Conservation (phyloP, 1,140 invertebrate genomes). For the Papilio polyxenes region DNA sequence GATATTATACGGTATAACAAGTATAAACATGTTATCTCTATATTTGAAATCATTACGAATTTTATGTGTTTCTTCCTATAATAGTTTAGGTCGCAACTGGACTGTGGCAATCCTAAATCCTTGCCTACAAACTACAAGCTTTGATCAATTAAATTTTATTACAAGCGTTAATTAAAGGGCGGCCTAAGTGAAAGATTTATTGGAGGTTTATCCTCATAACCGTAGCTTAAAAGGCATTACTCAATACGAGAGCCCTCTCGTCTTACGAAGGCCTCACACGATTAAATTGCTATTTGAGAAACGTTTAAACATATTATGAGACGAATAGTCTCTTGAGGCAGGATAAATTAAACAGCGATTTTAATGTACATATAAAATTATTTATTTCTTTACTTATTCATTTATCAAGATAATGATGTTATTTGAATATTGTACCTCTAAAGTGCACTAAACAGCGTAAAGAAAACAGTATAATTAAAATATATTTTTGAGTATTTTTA, state of each 20-base stretch:
- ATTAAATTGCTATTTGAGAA: conserved; percentile 50
- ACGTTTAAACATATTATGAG: conserved; percentile 24
- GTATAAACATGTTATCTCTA: background rate
- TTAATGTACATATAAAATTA: background rate
- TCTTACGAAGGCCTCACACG: conserved; percentile 45
- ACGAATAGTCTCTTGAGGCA: background rate
- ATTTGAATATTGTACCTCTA: no score
- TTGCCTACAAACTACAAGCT: conserved; percentile 60
- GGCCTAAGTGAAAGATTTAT: conserved; percentile 78
- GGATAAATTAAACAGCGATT: background rate
- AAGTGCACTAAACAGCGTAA: no score
- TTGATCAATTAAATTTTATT: conserved; percentile 80
- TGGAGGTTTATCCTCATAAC: conserved; percentile 78
- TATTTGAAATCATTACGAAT: background rate
- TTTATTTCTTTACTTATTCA: background rate
- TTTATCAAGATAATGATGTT: no score
- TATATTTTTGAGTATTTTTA: no score
- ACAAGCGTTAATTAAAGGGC: conserved; percentile 76
- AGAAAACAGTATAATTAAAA: no score
- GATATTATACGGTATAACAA: background rate
- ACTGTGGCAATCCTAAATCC: conserved; percentile 55
- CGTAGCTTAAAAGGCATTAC: conserved; percentile 71
- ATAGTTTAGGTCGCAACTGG: conserved; percentile 2
- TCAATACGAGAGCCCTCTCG: conserved; percentile 58
- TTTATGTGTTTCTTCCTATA: background rate